Conservation (phyloP, 2,113 vertebrate genomes). For the Hymenochirus boettgeri region DNA sequence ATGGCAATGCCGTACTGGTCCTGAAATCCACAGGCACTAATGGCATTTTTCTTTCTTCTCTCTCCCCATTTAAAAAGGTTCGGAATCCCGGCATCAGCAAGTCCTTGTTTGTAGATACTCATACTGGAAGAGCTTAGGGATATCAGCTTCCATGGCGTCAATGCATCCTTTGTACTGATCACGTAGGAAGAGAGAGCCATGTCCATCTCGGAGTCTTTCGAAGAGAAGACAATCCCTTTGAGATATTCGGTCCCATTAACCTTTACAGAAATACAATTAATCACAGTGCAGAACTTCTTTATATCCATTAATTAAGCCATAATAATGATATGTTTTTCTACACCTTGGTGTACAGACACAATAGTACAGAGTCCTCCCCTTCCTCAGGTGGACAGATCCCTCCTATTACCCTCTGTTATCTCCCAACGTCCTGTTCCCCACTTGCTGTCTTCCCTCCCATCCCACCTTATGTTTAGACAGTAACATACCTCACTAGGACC, state of each 20-base stretch:
- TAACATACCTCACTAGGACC: too few species aligned
- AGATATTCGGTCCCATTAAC: not conserved
- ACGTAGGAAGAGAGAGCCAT: conserved; percentile 51
- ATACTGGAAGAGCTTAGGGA: conserved; percentile 48
- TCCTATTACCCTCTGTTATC: too few species aligned
- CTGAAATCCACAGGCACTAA: accelerated
- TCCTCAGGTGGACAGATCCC: too few species aligned
- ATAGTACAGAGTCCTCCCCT: too few species aligned
- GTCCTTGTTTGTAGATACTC: conserved; percentile 51
- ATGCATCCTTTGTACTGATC: conserved; percentile 59
- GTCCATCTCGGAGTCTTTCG: conserved; percentile 44
- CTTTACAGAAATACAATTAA: not conserved
- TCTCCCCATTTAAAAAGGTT: conserved; percentile 46
- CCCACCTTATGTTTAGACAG: too few species aligned
- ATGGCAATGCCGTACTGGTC: conserved; percentile 52
- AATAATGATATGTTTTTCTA: too few species aligned
- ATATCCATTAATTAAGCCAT: too few species aligned
- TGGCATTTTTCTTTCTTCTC: not conserved
- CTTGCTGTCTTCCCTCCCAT: too few species aligned
- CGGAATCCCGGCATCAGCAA: conserved; percentile 41
- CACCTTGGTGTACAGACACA: too few species aligned
- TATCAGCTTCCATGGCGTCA: conserved; percentile 42
- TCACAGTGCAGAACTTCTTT: too few species aligned
- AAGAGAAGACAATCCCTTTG: not conserved
- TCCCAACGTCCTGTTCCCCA: too few species aligned